Evolutionary conservation across 1,140 invertebrate genomes (phyloP), one percentile per base, ranked within the genome.

Genomic region (Spodoptera litura): DNA sequence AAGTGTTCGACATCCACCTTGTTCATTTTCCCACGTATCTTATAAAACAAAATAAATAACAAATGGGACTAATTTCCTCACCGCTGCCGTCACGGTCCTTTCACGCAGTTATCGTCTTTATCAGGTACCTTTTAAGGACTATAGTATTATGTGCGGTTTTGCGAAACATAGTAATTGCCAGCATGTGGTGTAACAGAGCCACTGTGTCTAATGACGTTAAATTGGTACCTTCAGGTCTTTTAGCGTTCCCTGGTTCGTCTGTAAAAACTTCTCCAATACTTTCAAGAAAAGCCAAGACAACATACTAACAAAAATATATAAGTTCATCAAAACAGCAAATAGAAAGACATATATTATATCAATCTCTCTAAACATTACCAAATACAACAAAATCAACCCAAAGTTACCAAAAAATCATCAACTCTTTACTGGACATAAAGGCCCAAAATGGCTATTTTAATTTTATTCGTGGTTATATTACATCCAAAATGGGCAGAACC

Each of bases 111-210:
- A 71, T 38, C 3, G n/a, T 15, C 52, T 71, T 38, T 71, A 56
- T 15, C 15, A 15, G 3, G 25, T 20, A 15, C 15, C 13, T 12
- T 15, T 51, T 71, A 55, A 55, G 52, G 44, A 44, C 31, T 56
- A 38, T 13, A 71, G 35, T 71, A 15, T 52, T 15, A 31, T 56
- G 53, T 55, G 68, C n/a, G 31, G 68, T 71, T 71, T 35, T 56
- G 62, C 66, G 66, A 70, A 71, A 56, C 68, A 38, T 13, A 35
- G 56, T 71, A 71, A 71, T 71, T 56, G 31, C 52, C 31, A 51
- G 68, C 53, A 71, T 71, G 68, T 55, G 68, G 68, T 70, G 66
- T 71, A 71, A 71, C 31, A 71, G 27, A 71, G 68, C 68, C 68
- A 56, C 52, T 38, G 68, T 71, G 53, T 71, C 68, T 71, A 71